A percentile compares a stretch with the other conserved stretches of the same genome.
These are phyloP conservation scores for Ganaspis sp. DNA, from an alignment of 1,140 invertebrate species.

Conservation along the genomic window DNA sequence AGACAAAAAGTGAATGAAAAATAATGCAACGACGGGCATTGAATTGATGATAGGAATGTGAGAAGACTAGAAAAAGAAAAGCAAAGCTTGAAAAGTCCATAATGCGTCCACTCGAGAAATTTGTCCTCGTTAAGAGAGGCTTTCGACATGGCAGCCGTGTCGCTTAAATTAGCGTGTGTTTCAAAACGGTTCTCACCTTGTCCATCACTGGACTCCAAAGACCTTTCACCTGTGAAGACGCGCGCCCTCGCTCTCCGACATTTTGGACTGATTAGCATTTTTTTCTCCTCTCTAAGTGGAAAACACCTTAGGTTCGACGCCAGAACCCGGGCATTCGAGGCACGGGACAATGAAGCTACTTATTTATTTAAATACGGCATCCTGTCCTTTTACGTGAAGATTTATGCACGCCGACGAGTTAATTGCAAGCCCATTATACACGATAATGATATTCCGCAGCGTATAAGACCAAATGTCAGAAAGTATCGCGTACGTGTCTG, in stretches of 20 bases:
- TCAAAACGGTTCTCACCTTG: conserved; percentile 33
- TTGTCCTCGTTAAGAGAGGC: conserved; percentile 44
- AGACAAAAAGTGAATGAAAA: background rate
- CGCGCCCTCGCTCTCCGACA: background rate
- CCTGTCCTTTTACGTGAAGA: conserved; percentile 66
- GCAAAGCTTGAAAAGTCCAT: background rate
- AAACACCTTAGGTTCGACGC: conserved; percentile 22
- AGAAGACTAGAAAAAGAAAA: conserved; percentile 4
- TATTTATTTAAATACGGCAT: conserved; percentile 69
- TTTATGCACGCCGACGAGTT: conserved; percentile 64
- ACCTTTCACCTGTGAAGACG: background rate
- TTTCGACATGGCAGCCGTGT: conserved; percentile 38
- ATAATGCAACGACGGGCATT: background rate
- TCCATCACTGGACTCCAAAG: conserved; percentile 22
- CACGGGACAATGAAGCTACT: conserved; percentile 59
- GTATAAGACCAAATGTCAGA: conserved; percentile 41
- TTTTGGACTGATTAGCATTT: conserved; percentile 52
- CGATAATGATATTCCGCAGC: conserved; percentile 64
- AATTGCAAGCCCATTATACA: conserved; percentile 63
- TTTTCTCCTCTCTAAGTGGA: conserved; percentile 41
- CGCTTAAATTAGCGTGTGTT: conserved; percentile 37
- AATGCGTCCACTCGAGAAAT: conserved; percentile 38
- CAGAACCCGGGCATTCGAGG: conserved; percentile 38
- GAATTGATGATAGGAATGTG: background rate
- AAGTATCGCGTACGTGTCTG: conserved; percentile 30